Conservation (phyloP, 2,113 vertebrate species). For the Pterocles orientalis region DNA sequence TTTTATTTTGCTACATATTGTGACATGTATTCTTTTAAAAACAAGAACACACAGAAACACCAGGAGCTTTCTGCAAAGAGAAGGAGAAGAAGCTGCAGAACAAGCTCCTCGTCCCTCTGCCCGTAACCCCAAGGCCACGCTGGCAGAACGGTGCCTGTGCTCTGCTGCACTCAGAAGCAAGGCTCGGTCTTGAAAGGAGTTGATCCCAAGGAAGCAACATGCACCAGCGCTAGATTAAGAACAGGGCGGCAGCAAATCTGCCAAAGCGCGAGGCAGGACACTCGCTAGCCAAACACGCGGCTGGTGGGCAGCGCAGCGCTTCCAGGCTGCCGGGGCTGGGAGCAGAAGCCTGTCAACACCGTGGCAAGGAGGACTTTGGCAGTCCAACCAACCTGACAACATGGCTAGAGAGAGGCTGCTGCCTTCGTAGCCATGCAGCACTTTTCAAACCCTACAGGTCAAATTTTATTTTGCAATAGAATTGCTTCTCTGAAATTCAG, state of each 20-base stretch:
- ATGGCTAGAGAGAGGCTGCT: background rate
- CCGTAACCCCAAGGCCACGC: rapidly evolving
- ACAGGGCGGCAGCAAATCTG: background rate
- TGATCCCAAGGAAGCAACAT: background rate
- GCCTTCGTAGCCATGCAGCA: background rate
- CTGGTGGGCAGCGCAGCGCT: too few species aligned
- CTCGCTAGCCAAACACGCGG: background rate
- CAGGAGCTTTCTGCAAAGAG: background rate
- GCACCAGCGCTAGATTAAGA: background rate
- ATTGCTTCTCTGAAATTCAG: background rate
- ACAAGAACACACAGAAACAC: background rate
- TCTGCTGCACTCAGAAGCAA: background rate
- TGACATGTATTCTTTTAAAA: background rate
- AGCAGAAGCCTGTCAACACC: background rate
- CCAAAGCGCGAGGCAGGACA: background rate
- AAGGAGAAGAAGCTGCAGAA: rapidly evolving
- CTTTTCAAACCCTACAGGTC: background rate
- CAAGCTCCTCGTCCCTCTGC: background rate
- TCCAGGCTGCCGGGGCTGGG: background rate
- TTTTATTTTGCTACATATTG: background rate
- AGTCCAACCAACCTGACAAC: background rate
- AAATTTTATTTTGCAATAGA: background rate
- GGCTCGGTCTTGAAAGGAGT: background rate
- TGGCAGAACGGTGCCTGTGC: background rate
- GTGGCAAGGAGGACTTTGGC: background rate